Conservation (phyloP, 2,888 invertebrate genomes). For the Protophormia terraenovae region DNA sequence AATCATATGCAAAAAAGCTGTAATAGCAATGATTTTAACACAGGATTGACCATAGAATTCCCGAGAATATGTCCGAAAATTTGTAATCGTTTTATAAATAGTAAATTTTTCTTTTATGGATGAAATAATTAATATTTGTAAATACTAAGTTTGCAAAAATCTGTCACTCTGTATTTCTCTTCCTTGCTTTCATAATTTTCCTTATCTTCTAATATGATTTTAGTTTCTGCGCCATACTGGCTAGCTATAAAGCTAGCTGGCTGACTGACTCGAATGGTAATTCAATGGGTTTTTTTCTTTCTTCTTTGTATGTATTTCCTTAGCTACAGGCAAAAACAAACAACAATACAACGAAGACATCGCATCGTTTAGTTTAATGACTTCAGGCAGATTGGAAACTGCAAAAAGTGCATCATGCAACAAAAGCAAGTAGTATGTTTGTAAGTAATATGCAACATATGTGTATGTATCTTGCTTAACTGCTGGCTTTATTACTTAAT, state of each 20-base stretch:
- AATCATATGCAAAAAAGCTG: too few relatives aligned
- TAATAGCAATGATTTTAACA: too few relatives aligned
- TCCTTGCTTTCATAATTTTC: background rate
- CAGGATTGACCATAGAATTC: too few relatives aligned
- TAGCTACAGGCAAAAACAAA: background rate
- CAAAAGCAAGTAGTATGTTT: constrained; percentile 31
- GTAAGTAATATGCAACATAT: constrained; percentile 22
- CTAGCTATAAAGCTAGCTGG: background rate
- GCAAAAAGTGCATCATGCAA: constrained; percentile 50
- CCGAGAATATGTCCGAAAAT: too few relatives aligned
- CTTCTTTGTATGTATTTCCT: background rate
- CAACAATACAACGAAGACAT: background rate
- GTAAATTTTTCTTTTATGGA: too few relatives aligned
- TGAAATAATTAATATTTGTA: too few relatives aligned
- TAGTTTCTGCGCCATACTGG: constrained; percentile 55
- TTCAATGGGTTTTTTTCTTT: constrained; percentile 20
- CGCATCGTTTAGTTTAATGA: constrained; percentile 54
- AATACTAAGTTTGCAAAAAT: too few relatives aligned
- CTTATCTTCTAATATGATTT: constrained; percentile 17
- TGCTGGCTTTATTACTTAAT: constrained; percentile 63
- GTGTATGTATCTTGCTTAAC: background rate
- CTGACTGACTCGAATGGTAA: background rate
- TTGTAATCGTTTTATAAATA: too few relatives aligned
- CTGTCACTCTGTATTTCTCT: background rate
- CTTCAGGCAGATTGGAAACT: constrained; percentile 28